A percentile compares a stretch with the other conserved stretches of the same genome.
Evolutionary conservation across 1,140 invertebrate species (phyloP).

Genomic region (Ylistrum balloti): DNA sequence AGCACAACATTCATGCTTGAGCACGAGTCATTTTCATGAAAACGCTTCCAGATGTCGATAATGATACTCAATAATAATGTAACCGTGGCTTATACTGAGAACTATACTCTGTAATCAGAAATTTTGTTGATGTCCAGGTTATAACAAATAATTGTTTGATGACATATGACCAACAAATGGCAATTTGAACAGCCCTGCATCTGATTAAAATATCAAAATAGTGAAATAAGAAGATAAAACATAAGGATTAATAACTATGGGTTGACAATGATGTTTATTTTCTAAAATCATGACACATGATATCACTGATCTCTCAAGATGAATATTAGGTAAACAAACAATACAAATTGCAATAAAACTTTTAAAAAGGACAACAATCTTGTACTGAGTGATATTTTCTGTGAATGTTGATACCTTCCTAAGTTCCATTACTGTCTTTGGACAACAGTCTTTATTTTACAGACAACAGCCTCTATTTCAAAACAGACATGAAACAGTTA

Average conservation of each 20-base stretch:
- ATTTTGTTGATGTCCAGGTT: no score
- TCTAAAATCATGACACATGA: not conserved
- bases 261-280: not conserved
- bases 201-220: no score
- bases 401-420: not conserved
- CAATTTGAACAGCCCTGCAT: no score
- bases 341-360: not conserved
- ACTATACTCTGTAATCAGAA: no score
- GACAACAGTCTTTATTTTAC: not conserved
- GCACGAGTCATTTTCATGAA: no score
- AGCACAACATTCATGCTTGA: no score
- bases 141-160: no score
- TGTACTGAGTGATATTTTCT: not conserved
- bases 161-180: no score
- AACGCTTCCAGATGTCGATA: no score
- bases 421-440: not conserved
- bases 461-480: not conserved
- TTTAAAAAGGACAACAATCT: not conserved
- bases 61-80: no score
- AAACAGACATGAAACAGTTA: not conserved
- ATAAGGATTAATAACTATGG: not conserved
- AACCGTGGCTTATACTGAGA: no score
- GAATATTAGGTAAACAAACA: not conserved
- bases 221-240: no score
- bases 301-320: not conserved